Evolutionary conservation across 2,113 vertebrate species (phyloP), one percentile per base, ranked within the genome.

Genomic region (Onychostoma macrolepis): DNA sequence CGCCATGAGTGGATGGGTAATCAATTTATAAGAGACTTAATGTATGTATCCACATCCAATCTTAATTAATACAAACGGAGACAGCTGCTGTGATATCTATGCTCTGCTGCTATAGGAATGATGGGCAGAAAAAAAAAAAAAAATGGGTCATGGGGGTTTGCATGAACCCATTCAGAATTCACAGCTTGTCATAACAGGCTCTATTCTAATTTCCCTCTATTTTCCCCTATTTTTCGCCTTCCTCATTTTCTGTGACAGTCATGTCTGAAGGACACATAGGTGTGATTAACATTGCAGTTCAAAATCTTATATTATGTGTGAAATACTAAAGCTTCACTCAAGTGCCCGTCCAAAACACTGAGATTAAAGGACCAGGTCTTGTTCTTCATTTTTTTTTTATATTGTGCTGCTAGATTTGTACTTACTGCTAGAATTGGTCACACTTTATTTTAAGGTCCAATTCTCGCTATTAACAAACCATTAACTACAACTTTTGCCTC

Each of bases 11-110:
- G 4, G 93, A 92, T 85, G 88, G 89, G 87, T 91, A 92, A 94
- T 95, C 94, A 87, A 95, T 95, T 93, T 92, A 92, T 93, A 92
- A 91, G 90, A 90, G 91, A 88, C 87, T 90, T 95, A 95, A 95
- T 94, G 93, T 93, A 94, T 93, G 94, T 93, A 93, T 94, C 94
- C 89, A 88, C 89, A 92, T 90, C 89, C 92, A 91, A 92, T 93
- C 91, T 93, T 93, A 94, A 94, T 94, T 92, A 94, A 94, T 92
- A 90, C 86, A 83, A 85, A 77, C 78, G 80, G 89, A 91, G 83
- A 83, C 85, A 81, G 81, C 90, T 71, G 75, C 87, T 72, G 75
- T 89, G 88, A 89, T 43, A 69, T 87, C 38, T 28, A 71, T 83
- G n/a, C 41, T 85, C 30, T 41, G 11, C 63, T 69, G 58, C 83